A percentile compares a stretch with the other conserved stretches of the same genome.
phyloP scores from a whole-genome alignment of 2,888 invertebrate genomes.

The Villa cingulata region DNA sequence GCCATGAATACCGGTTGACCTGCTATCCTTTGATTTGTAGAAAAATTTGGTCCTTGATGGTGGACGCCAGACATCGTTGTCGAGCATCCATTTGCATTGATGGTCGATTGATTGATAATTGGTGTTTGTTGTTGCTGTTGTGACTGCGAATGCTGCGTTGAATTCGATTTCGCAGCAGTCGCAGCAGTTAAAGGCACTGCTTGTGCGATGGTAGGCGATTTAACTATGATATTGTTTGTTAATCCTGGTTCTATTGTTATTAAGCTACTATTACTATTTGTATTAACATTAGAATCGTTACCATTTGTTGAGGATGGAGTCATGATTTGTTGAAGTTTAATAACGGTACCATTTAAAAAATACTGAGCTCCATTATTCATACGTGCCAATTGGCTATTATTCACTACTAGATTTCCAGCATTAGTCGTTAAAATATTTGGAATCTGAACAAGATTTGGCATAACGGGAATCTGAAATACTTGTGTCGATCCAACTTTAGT shows the following conservation, averaged over 20 bases:
- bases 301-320: constrained; percentile 12
- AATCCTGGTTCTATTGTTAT: constrained; percentile 9
- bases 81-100: neutral
- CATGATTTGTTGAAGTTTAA: constrained; percentile 27
- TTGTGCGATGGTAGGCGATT: constrained; percentile 10
- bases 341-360: constrained; percentile 34
- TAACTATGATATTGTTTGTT: constrained; percentile 11
- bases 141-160: constrained; percentile 13
- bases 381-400: constrained; percentile 12
- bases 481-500: constrained; percentile 7
- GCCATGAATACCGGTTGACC: constrained; percentile 34
- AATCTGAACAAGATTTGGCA: constrained; percentile 50
- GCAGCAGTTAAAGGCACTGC: constrained; percentile 11
- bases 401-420: constrained; percentile 37
- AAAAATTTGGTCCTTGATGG: neutral
- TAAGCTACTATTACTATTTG: constrained; percentile 7
- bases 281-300: constrained; percentile 15
- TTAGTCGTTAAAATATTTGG: constrained; percentile 46
- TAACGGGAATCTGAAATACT: constrained; percentile 43
- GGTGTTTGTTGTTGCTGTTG: constrained; percentile 10
- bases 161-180: constrained; percentile 15
- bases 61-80: neutral
- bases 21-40: constrained; percentile 10
- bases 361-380: constrained; percentile 23
- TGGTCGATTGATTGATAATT: constrained; percentile 1